Conservation (phyloP, 2,888 invertebrate genomes). For the Entomobrya multifasciata region DNA sequence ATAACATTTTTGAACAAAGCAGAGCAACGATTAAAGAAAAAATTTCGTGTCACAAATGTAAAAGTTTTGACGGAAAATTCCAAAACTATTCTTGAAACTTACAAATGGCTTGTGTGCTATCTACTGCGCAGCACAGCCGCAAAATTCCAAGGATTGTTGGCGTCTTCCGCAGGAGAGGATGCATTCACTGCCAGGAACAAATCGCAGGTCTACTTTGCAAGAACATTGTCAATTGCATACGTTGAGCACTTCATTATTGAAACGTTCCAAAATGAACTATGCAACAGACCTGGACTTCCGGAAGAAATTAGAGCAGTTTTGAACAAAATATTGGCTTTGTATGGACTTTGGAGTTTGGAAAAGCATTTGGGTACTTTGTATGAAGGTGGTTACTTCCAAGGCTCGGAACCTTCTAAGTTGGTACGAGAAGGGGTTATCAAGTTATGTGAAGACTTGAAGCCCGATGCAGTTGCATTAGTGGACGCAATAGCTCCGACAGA, state of each 20-base stretch:
- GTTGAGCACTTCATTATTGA: conserved; percentile 84
- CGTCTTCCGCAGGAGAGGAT: conserved; percentile 83
- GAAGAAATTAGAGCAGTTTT: conserved; percentile 83
- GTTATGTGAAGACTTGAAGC: conserved; percentile 87
- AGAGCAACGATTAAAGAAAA: conserved; percentile 50
- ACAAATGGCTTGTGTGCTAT: conserved; percentile 91
- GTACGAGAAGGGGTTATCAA: conserved; percentile 87
- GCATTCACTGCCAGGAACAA: conserved; percentile 90
- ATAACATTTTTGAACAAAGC: conserved; percentile 82
- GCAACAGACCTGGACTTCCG: conserved; percentile 90
- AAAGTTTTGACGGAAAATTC: neutral
- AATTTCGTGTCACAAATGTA: neutral
- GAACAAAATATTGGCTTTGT: conserved; percentile 85
- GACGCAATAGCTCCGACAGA: conserved; percentile 95
- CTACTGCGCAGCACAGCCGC: conserved; percentile 87
- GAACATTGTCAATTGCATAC: conserved; percentile 89
- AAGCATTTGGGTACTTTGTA: conserved; percentile 88
- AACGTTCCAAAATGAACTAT: conserved; percentile 81
- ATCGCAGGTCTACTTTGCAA: conserved; percentile 91
- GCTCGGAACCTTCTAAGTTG: conserved; percentile 84
- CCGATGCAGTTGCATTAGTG: conserved; percentile 88
- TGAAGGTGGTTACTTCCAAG: conserved; percentile 85
- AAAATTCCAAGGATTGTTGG: conserved; percentile 83
- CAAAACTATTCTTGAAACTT: conserved; percentile 79
- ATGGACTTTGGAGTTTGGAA: conserved; percentile 87